These are phyloP conservation scores for Drepana arcuata DNA, from an alignment of 1,140 invertebrate species.

Conservation along the genomic window DNA sequence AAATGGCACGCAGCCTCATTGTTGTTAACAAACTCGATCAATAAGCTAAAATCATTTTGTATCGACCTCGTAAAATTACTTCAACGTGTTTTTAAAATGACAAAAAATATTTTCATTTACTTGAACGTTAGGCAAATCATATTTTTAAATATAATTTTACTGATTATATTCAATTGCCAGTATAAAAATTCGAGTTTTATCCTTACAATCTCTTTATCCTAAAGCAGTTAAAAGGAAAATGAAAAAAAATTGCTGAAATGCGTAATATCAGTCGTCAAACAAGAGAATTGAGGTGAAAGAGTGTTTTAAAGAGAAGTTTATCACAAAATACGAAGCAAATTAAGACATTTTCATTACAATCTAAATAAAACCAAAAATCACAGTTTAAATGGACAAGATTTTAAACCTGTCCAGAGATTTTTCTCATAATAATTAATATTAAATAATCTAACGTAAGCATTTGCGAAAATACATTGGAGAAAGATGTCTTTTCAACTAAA, in stretches of 20 bases:
- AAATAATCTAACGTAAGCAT: constrained; percentile 37
- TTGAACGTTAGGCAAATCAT: no score
- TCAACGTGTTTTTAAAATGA: no score
- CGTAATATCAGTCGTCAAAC: constrained; percentile 49
- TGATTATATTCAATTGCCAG: no score
- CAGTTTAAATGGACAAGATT: constrained; percentile 58
- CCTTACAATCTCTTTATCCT: no score
- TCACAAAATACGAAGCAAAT: constrained; percentile 64
- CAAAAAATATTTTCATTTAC: no score
- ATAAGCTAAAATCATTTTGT: no score
- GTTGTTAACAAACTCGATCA: no score
- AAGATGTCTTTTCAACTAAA: constrained; percentile 65
- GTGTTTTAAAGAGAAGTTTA: constrained; percentile 50
- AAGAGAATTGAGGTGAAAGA: constrained; percentile 38
- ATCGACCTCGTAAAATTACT: no score
- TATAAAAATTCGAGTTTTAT: no score
- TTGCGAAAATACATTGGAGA: constrained; percentile 46
- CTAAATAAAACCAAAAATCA: constrained; percentile 71
- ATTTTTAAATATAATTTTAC: no score
- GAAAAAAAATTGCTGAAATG: constrained; percentile 40
- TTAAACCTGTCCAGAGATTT: constrained; percentile 43
- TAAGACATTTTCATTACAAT: constrained; percentile 44
- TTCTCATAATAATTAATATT: constrained; percentile 62
- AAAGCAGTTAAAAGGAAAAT: constrained; percentile 6
- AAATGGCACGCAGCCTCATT: constrained; percentile 40